Base-by-base conservation (phyloP, 2,113 vertebrate genomes). In the Corythoichthys intestinalis region DNA sequence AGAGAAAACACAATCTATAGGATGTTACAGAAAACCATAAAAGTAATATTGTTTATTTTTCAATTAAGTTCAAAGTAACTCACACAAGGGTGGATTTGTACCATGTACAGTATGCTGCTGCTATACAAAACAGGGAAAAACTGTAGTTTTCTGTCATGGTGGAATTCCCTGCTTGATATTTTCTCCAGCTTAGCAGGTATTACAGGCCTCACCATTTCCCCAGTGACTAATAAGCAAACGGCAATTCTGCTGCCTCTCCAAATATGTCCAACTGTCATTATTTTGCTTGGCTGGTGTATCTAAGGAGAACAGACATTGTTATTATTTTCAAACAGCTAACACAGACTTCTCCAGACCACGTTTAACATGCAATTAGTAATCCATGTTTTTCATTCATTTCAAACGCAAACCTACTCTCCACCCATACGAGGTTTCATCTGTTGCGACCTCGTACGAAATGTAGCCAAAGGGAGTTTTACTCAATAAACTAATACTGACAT, bases 401-500 rank as follows among this genome's bases (percentile, higher is more conserved):
- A 71, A 61, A 69, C 20, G 48, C 37, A 70, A 17, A 15, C 38
- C 67, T 37, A 6, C 37, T 47, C 59, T 48, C 20, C 64, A 67
- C 72, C 65, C 41, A 13, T 17, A 13, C 2, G 10, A 49, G 17
- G 20, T 35, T 38, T 46, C n/a, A 69, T 44, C 69, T 35, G 73
- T 2, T 62, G 58, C 59, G 49, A 58, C 67, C 48, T 65, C 76
- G 74, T 76, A 20, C 57, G 74, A 73, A 46, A 63, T 41, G 10
- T 28, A 77, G 61, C 65, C 49, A 10, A 56, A 57, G 71, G 71
- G 71, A 76, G 67, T 79, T 81, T 62, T 12, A 65, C 82, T 75
- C 73, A 44, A 20, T 76, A 73, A 77, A 64, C 57, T 41, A 10
- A 58, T 50, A 64, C 74, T 82, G 62, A 83, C 59, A 67, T 86